Conservation (phyloP, 2,888 invertebrate genomes). For the Chloroclystis v-ata region DNA sequence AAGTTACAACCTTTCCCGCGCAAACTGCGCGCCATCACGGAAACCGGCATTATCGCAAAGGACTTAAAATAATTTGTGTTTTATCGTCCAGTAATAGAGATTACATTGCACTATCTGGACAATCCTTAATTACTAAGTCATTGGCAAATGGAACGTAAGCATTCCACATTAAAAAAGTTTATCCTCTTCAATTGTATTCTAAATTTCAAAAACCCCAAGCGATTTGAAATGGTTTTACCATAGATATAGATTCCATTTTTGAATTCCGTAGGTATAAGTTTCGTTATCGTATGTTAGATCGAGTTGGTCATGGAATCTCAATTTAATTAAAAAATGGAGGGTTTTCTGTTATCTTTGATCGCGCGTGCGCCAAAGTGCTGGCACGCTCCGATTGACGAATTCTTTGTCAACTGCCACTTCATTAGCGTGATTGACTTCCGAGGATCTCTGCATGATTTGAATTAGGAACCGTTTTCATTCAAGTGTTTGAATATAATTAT, state of each 20-base stretch:
- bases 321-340: conserved; percentile 72
- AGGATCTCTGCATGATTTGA: not conserved
- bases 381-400: conserved; percentile 56
- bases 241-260: not conserved
- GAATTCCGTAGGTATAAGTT: not conserved
- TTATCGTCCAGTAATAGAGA: conserved; percentile 68
- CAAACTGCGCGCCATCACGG: conserved; percentile 61
- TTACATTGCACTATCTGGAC: conserved; percentile 66
- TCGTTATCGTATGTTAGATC: conserved; percentile 34
- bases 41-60: conserved; percentile 52
- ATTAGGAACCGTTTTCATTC: not conserved
- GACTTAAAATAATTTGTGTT: conserved; percentile 73
- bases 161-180: conserved; percentile 10
- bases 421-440: conserved; percentile 62
- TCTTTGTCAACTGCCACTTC: conserved; percentile 65
- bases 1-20: conserved; percentile 57
- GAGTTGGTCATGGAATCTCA: conserved; percentile 59
- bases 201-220: not conserved
- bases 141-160: conserved; percentile 26
- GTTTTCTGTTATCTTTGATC: conserved; percentile 55
- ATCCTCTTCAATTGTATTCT: conserved; percentile 4
- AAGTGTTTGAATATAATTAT: too few species aligned
- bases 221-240: not conserved
- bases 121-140: conserved; percentile 61
- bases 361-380: conserved; percentile 62